phyloP scores from a whole-genome alignment of 1,140 invertebrate genomes.

The Tetragonula clypearis region DNA sequence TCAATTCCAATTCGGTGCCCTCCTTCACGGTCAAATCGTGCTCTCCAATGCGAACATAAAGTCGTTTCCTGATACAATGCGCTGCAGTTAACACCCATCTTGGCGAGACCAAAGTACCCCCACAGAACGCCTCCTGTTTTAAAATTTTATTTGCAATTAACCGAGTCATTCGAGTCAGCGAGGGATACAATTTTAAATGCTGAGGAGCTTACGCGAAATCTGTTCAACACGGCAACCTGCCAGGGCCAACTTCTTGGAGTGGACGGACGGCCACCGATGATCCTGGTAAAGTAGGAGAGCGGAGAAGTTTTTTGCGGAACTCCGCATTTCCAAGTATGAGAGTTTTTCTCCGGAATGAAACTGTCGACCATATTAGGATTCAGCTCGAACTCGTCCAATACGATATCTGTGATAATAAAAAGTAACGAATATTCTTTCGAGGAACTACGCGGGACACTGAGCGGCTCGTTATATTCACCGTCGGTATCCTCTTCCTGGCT shows the following conservation, averaged over 20 bases:
- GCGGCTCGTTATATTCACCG: constrained; percentile 52
- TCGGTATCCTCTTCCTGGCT: constrained; percentile 74
- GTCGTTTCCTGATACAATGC: constrained; percentile 90
- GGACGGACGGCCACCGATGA: constrained; percentile 92
- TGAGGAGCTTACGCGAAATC: constrained; percentile 84
- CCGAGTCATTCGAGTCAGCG: background rate
- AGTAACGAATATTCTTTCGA: background rate
- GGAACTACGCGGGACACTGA: too few relatives aligned
- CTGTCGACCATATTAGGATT: constrained; percentile 73
- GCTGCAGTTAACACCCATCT: constrained; percentile 95
- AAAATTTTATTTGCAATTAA: background rate
- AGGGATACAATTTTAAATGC: too few relatives aligned
- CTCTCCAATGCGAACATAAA: constrained; percentile 93
- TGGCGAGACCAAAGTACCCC: constrained; percentile 92
- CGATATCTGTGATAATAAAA: constrained; percentile 59
- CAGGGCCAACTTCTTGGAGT: constrained; percentile 93
- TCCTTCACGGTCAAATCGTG: constrained; percentile 87
- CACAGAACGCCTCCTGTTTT: constrained; percentile 92
- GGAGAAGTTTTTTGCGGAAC: constrained; percentile 69
- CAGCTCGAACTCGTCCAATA: constrained; percentile 74
- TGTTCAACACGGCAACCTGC: constrained; percentile 95
- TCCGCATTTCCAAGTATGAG: constrained; percentile 75
- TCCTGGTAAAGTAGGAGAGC: constrained; percentile 82
- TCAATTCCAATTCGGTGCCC: constrained; percentile 88
- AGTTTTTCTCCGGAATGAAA: constrained; percentile 63